phyloP scores from a whole-genome alignment of 2,113 vertebrate genomes.

The Chinchilla lanigera region DNA sequence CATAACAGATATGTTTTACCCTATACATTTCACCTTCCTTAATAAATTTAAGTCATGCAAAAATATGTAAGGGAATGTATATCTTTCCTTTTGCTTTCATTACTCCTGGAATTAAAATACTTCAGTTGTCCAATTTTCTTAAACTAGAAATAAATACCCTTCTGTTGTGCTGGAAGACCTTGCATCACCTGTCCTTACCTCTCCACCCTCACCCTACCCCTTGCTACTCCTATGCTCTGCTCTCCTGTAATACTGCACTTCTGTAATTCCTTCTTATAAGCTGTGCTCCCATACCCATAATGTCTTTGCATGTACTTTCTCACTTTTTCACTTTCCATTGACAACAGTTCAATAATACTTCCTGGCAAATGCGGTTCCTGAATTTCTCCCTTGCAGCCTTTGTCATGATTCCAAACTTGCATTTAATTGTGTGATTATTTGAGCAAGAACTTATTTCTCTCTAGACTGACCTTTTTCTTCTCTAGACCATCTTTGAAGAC shows the following conservation, averaged over 20 bases:
- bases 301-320: neutral
- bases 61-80: neutral
- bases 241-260: neutral
- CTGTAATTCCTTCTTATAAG: neutral
- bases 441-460: neutral
- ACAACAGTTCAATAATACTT: neutral
- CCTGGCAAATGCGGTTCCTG: neutral
- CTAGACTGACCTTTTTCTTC: neutral
- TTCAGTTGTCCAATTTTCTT: neutral
- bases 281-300: neutral
- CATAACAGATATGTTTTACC: neutral
- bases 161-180: neutral
- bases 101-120: neutral
- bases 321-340: neutral
- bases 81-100: conserved; percentile 9
- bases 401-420: neutral
- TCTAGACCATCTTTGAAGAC: neutral
- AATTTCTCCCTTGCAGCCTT: neutral
- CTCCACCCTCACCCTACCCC: neutral
- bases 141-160: neutral
- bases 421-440: conserved; percentile 9
- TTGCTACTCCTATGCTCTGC: too few species aligned
- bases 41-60: neutral
- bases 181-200: neutral
- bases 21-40: neutral